Evolutionary conservation across 2,113 vertebrate genomes (phyloP), one percentile per base, ranked within the genome.

Genomic region (Lates calcarifer): DNA sequence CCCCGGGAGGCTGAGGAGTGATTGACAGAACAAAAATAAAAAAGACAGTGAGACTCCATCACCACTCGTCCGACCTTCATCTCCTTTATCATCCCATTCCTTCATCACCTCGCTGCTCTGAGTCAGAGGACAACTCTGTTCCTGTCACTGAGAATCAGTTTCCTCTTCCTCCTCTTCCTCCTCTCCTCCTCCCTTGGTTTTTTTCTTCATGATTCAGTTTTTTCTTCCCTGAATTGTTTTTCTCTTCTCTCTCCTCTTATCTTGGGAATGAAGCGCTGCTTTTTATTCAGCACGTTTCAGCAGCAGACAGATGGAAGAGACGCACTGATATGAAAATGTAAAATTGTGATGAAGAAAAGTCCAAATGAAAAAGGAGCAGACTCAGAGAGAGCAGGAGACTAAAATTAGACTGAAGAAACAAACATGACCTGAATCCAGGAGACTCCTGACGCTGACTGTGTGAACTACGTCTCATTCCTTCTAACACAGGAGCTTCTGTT

Each of bases 381-480:
- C 35, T 37, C 35, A 37, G 5, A 12, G 37, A 37, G 57, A 20
- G 17, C 17, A 33, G 29, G 31, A 62, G 20, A 14, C n/a, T 6
- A 62, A 41, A 63, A 63, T 41, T 24, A 63, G 61, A 63, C 60
- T 24, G 37, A 26, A 41, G 61, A 41, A 63, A 41, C n/a, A 63
- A 39, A 41, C 61, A 8, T 63, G 61, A 63, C n/a, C 61, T 63
- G n/a, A 26, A 63, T 41, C 10, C 41, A 37, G n/a, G 3, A 45
- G 35, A 9, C 10, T 37, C 35, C 5, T 37, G 10, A 10, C 35
- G 3, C 43, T 17, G 39, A 41, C 12, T 39, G 33, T 33, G 33
- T 33, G 6, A 6, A 6, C 6, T 9, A 37, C 35, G 9, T 37
- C 35, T 37, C 35, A 10, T 5, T 37, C 35, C 35, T 37, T 37